phyloP scores from a whole-genome alignment of 2,797 vertebrate genomes.

The Sparus aurata region DNA sequence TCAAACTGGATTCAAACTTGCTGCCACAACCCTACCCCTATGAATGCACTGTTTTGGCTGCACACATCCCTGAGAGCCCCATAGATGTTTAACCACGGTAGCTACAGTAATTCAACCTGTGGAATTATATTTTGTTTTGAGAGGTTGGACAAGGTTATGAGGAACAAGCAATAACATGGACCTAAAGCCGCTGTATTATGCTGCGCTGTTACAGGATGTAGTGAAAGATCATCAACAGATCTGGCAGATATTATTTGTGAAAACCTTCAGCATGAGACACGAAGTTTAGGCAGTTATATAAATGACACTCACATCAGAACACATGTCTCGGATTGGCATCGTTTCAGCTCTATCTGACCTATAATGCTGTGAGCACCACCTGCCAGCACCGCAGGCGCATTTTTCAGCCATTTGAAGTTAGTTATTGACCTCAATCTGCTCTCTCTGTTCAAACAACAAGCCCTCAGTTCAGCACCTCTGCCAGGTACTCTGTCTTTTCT shows the following conservation, averaged over 20 bases:
- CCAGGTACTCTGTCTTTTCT: conserved; percentile 75
- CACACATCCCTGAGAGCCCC: background rate
- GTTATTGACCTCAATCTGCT: conserved; percentile 75
- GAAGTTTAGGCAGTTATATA: conserved; percentile 23
- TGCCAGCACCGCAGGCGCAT: conserved; percentile 63
- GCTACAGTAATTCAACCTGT: background rate
- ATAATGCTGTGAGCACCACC: conserved; percentile 55
- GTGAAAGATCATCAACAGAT: conserved; percentile 7
- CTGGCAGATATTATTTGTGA: conserved; percentile 13
- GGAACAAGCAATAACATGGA: background rate
- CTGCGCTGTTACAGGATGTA: background rate
- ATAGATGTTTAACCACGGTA: background rate
- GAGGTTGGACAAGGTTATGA: background rate
- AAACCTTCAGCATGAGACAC: conserved; percentile 8
- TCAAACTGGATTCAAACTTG: background rate
- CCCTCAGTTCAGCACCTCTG: conserved; percentile 71
- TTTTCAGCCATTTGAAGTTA: conserved; percentile 73
- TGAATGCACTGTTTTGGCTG: background rate
- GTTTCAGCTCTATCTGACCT: conserved; percentile 33
- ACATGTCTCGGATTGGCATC: conserved; percentile 39
- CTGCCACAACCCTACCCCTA: background rate
- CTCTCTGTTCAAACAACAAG: conserved; percentile 72
- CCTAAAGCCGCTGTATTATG: background rate
- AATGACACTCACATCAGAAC: conserved; percentile 32
- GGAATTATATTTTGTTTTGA: background rate